phyloP scores from a whole-genome alignment of 2,888 invertebrate species.

The Aphodius granarius region DNA sequence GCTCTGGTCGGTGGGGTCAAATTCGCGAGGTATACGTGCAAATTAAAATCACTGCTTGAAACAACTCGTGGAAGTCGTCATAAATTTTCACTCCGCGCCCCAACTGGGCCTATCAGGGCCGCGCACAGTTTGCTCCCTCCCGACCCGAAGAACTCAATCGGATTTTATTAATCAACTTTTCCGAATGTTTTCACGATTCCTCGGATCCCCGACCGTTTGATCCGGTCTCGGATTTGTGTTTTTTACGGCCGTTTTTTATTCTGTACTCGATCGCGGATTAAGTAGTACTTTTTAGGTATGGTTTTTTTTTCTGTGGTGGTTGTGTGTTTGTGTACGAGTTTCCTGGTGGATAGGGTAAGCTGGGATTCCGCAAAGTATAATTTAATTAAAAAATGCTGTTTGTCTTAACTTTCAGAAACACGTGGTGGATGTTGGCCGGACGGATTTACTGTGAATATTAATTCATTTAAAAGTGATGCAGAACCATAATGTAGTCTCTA shows the following conservation, averaged over 20 bases:
- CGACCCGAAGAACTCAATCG: constrained; percentile 9
- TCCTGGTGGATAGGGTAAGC: not conserved
- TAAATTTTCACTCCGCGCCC: too few relatives aligned
- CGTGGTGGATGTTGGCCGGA: not conserved
- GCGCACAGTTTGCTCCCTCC: constrained; percentile 4
- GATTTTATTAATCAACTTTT: constrained; percentile 18
- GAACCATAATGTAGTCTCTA: too few relatives aligned
- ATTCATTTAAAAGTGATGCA: not conserved
- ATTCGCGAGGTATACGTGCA: not conserved
- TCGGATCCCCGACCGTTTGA: not conserved
- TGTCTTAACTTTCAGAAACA: not conserved
- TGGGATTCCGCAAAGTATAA: not conserved
- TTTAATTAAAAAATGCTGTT: not conserved
- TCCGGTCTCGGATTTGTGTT: not conserved
- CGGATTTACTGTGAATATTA: not conserved
- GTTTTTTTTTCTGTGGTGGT: not conserved
- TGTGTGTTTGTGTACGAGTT: not conserved
- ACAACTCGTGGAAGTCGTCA: constrained; percentile 16
- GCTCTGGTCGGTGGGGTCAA: not conserved
- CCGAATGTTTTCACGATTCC: constrained; percentile 4
- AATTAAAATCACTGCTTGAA: constrained; percentile 11
- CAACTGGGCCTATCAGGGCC: constrained; percentile 1
- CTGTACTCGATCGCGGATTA: not conserved
- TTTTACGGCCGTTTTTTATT: not conserved
- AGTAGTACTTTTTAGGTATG: not conserved